phyloP scores from a whole-genome alignment of 64 coral and sea anemone species.

The Porites australiensis region DNA sequence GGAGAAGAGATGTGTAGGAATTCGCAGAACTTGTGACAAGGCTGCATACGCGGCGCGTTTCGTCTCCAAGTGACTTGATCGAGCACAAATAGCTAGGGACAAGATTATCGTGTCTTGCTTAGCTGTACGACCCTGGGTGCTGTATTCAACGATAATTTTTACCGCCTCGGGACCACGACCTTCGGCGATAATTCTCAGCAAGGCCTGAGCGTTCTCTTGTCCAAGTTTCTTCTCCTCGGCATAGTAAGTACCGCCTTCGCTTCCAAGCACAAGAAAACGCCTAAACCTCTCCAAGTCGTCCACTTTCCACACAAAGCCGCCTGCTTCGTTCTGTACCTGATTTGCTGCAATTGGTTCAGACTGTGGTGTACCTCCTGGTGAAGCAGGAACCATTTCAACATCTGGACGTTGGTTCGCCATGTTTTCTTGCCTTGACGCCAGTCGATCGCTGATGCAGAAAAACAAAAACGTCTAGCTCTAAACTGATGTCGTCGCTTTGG shows the following conservation, averaged over 20 bases:
- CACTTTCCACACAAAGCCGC: conserved; percentile 73
- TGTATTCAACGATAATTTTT: conserved; percentile 76
- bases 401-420: conserved; percentile 56
- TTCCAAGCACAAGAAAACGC: conserved; percentile 89
- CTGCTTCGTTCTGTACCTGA: conserved; percentile 81
- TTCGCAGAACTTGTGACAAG: conserved; percentile 70
- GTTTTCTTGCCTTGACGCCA: neutral
- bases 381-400: conserved; percentile 38
- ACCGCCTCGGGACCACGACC: conserved; percentile 79
- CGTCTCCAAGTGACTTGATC: conserved; percentile 57
- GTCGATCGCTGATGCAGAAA: neutral
- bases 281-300: conserved; percentile 80
- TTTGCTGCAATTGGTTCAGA: conserved; percentile 33
- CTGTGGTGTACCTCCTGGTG: conserved; percentile 23
- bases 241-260: conserved; percentile 86
- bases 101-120: conserved; percentile 92
- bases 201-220: conserved; percentile 76
- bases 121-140: conserved; percentile 76
- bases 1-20: conserved; percentile 90
- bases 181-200: conserved; percentile 67
- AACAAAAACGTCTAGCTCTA: neutral
- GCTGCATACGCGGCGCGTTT: conserved; percentile 76
- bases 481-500: neutral
- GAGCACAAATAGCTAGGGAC: conserved; percentile 82
- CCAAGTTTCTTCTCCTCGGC: conserved; percentile 53